Base-by-base conservation (phyloP, 2,888 invertebrate genomes). In the Sycophila texana region DNA sequence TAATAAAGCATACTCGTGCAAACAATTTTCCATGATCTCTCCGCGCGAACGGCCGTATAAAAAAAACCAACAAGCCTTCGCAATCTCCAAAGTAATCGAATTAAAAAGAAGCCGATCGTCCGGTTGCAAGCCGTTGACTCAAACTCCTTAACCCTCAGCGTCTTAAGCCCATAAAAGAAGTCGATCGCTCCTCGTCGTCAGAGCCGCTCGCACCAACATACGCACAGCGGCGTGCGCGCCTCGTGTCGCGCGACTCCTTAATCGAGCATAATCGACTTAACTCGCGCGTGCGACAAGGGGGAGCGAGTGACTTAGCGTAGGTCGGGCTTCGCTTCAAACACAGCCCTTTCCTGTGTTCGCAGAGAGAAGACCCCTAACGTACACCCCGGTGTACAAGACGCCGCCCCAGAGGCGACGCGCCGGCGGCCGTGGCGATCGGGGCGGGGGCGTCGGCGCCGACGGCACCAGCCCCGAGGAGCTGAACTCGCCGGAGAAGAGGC, bases 321-420 rank as follows among this genome's bases (percentile, higher is more conserved):
- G 12, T 39, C 18, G 61, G 68, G 74, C 81, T 77, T 74, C 77
- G n/a, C 70, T 71, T 68, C 7, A 63, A 67, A 75, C 66, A 26
- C 47, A 30, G 22, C 30, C 12, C 65, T 20, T 58, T 67, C 75
- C 75, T 71, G 86, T 85, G 82, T 86, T 83, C 84, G 60, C 83
- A 89, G 89, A 89, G 84, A 85, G 89, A 86, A 88, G 89, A 88
- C 89, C 89, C 74, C 81, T 89, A 85, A 89, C 89, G 75, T 88
- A 88, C 82, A 89, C 87, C 4, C 86, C 89, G 77, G 86, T 88
- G 76, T 89, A 89, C 83, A 89, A 89, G 84, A 89, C 89, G 65
- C 88, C 89, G n/a, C 89, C 89, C 49, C 88, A 87, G 77, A 85
- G 88, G 76, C 85, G 88, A 80, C 79, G 82, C 55, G 86, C 85